Base-by-base conservation (phyloP, 1,140 invertebrate genomes). In the Drosophila fuyamai region DNA sequence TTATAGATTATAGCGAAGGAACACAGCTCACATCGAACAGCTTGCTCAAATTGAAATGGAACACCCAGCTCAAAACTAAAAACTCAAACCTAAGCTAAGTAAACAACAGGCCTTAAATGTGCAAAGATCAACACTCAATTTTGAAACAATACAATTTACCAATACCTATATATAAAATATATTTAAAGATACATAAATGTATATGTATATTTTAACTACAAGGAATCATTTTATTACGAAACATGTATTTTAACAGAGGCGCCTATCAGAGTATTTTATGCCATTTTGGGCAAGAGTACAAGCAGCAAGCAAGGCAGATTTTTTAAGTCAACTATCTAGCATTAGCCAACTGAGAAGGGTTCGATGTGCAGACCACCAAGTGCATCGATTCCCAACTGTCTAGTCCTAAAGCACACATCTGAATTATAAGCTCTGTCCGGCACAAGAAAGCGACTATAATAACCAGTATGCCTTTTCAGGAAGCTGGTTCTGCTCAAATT, bases 61-160 rank as follows among this genome's bases (percentile, higher is more conserved):
- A 44, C 55, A 55, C 36, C 14, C 53, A 47, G 63, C 59, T 40
- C 58, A 67, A 81, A 76, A 51, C 40, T 18, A 35, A 59, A 67
- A 47, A 51, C 40, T 18, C 40, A 59, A 67, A 47, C 44, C 51
- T 80, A 80, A 62, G 53, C 65, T 79, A 76, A 63, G 81, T 80
- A 16, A 77, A 89, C 80, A 60, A 84, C 81, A 90, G 81, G 84
- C 84, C 84, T 89, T 89, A 84, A 90, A 84, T 89, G 84, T 89
- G 84, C 84, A 90, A 89, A 89, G 68, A 89, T 81, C 57, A 88
- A 88, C 79, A 68, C 79, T 88, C 76, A 83, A 86, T 79, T 79
- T 88, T 60, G 50, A 71, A 63, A 77, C 65, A 67, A 84, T 76
- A 60, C 54, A 81, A 62, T 74, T 65, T 81, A 72, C 60, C 43